Base-by-base conservation (phyloP, 2,113 vertebrate genomes). In the Budorcas taxicolor region DNA sequence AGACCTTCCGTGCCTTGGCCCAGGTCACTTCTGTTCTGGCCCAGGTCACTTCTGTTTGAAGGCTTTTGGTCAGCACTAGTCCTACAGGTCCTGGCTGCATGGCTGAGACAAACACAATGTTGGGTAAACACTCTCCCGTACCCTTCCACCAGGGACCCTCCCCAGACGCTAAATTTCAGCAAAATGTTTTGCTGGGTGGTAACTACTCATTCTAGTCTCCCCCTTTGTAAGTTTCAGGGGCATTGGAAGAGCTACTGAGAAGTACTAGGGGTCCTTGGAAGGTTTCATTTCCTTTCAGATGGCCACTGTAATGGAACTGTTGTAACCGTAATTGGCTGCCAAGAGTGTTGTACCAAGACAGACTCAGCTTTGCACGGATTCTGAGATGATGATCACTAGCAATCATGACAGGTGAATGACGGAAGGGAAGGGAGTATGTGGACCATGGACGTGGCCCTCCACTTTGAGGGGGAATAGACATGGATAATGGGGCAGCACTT, bases 351-450 rank as follows among this genome's bases (percentile, higher is more conserved):
- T 36, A 17, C 25, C 10, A 15, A 74, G 43, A 74, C 13, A 55
- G 71, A 33, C 23, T 45, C 50, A 33, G 29, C 16, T 78, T 53
- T 23, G 53, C 76, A 52, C 31, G 31, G 45, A 12, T 82, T 81
- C 50, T 76, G 60, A 10, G 43, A 58, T 33, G 15, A 52, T 45
- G 15, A 53, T n/a, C n/a, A 14, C 4, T 8, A 62, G 6, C 25
- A 2, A 13, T 13, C 8, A 31, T 45, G 52, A 40, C 0, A 3
- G 15, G 40, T 21, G 8, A 53, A n/a, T 1, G 7, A 23, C 0
- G 6, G 57, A 33, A 29, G 3, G 40, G 17, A 60, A 10, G 23
- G 13, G 53, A 23, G 6, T 9, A 7, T 23, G 31, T n/a, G 23
- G 11, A 9, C 57, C 57, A 9, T 0, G n/a, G 12, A 84, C 10